These are phyloP conservation scores for Leptobrachium ailaonicum DNA, from an alignment of 2,113 vertebrate genomes.

Conservation along the genomic window DNA sequence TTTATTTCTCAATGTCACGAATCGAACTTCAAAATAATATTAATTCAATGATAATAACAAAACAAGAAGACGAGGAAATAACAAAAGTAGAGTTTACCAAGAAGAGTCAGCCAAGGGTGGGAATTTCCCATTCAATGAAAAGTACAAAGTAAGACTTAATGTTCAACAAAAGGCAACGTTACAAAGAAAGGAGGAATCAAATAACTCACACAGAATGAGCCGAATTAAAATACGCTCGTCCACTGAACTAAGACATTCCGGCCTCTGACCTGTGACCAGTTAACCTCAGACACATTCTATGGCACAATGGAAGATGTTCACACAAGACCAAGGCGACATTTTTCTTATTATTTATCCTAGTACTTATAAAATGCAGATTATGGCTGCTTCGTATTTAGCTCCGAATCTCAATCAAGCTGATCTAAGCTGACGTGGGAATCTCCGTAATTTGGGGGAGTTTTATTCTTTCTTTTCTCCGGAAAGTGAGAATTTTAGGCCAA, in stretches of 20 bases:
- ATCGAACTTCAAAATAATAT: too few species aligned
- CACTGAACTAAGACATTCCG: slow-evolving; percentile 15
- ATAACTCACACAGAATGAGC: slow-evolving; percentile 10
- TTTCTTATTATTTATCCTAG: neutral
- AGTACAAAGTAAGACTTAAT: slow-evolving; percentile 26
- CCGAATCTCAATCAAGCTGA: slow-evolving; percentile 9
- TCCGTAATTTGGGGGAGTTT: too few species aligned
- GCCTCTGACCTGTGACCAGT: slow-evolving; percentile 26
- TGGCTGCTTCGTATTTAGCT: neutral
- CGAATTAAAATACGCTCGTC: slow-evolving; percentile 11
- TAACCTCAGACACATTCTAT: slow-evolving; percentile 18
- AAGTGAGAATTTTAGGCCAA: neutral
- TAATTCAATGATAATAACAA: too few species aligned
- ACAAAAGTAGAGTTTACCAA: neutral
- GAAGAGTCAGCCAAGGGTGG: neutral
- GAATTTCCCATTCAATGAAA: neutral
- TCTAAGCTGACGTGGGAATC: slow-evolving; percentile 20
- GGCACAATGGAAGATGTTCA: slow-evolving; percentile 22
- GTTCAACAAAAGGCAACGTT: slow-evolving; percentile 9
- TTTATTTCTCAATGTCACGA: too few species aligned
- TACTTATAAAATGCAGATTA: slow-evolving; percentile 27
- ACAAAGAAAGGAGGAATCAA: slow-evolving; percentile 1
- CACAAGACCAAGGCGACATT: slow-evolving; percentile 22
- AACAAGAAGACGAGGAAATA: too few species aligned
- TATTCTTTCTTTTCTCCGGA: too few species aligned